These are phyloP conservation scores for Drosophila cognata DNA, from an alignment of 2,888 invertebrate genomes.

Conservation along the genomic window DNA sequence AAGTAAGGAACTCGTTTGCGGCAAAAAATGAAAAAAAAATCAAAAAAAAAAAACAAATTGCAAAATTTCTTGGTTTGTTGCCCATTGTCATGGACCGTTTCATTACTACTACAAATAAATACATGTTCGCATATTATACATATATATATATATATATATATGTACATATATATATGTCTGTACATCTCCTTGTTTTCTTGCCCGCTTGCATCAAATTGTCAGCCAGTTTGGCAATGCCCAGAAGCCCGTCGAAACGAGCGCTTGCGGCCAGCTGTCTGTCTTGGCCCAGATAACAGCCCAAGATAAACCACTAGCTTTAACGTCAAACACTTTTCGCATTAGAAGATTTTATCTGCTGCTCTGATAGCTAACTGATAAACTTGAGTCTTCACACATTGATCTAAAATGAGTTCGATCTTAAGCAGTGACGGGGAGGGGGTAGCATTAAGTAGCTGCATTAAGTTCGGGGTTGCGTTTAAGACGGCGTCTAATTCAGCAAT, in stretches of 20 bases:
- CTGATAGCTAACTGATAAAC: neutral
- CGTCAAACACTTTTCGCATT: neutral
- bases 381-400: neutral
- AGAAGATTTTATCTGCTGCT: conserved; percentile 1
- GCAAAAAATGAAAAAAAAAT: conserved; percentile 27
- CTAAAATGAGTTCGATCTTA: neutral
- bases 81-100: conserved; percentile 46
- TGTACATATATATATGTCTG: neutral
- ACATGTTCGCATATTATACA: neutral
- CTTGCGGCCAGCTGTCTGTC: conserved; percentile 31
- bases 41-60: conserved; percentile 65
- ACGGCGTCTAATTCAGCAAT: neutral
- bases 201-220: conserved; percentile 46
- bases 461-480: neutral
- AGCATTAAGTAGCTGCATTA: neutral
- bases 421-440: neutral
- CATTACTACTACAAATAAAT: conserved; percentile 19
- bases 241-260: conserved; percentile 19
- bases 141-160: neutral
- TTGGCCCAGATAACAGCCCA: conserved; percentile 26
- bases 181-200: conserved; percentile 5
- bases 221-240: conserved; percentile 24
- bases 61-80: conserved; percentile 68
- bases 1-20: conserved; percentile 62
- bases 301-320: neutral